These are phyloP conservation scores for Lemur catta DNA, from an alignment of 2,797 vertebrate species.

Conservation along the genomic window DNA sequence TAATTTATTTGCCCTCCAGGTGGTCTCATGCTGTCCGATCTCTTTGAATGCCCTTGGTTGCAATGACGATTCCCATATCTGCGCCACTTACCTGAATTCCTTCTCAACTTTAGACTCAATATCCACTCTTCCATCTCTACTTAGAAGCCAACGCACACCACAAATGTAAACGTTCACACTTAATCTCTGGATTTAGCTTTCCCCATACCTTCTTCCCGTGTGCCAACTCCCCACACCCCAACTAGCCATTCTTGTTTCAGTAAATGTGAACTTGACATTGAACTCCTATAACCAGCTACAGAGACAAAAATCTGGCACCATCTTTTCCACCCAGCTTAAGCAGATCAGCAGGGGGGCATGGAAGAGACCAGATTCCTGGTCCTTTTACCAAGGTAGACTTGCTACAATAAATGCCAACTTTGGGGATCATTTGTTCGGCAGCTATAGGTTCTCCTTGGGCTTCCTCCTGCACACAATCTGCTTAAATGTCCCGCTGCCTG, in stretches of 20 bases:
- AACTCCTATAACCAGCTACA: background rate
- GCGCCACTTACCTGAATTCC: background rate
- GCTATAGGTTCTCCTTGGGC: background rate
- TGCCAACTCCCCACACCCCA: background rate
- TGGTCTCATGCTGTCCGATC: background rate
- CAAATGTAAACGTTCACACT: background rate
- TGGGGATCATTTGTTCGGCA: background rate
- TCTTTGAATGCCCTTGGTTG: background rate
- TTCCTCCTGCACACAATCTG: background rate
- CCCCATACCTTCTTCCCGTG: background rate
- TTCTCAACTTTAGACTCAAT: background rate
- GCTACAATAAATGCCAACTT: background rate
- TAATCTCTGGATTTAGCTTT: background rate
- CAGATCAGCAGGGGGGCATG: background rate
- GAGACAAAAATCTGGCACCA: background rate
- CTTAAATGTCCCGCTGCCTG: background rate
- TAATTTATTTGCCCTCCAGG: background rate
- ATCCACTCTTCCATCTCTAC: background rate
- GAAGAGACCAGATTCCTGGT: background rate
- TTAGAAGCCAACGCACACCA: background rate
- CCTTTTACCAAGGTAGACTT: background rate
- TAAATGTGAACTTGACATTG: background rate
- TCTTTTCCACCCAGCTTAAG: background rate
- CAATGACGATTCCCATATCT: too few species aligned
- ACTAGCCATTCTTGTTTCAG: background rate